Base-by-base conservation (phyloP, 1,140 invertebrate genomes). In the Solenopsis invicta region DNA sequence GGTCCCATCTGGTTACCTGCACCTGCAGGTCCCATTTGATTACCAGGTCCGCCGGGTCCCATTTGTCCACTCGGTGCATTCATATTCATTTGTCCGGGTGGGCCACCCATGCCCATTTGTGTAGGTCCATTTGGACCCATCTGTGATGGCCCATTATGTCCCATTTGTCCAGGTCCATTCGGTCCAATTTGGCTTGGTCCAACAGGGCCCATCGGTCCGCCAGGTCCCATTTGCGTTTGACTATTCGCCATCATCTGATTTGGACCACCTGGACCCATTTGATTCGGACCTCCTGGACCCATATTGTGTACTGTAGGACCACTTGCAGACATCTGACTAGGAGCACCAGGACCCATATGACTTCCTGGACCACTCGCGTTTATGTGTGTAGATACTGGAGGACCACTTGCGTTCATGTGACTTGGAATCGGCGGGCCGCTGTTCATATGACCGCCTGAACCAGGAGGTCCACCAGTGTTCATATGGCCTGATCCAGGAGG, bases 351-450 rank as follows among this genome's bases (percentile, higher is more conserved):
- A 1, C 91, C 89, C 78, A 91, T 85, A 24, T 91, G 90, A 75
- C 72, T 85, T 69, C 90, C 90, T 0, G 90, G 90, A 9, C 90
- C 90, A 3, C 59, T 89, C 0, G 77, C 21, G n/a, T 54, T 89
- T 86, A 91, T 91, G 37, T 91, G 91, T 12, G 88, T 72, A 3
- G 92, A 88, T 56, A 89, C 92, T 4, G 92, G 85, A 9, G 91
- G 90, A 37, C 93, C 93, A 59, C 89, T 89, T 0, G 93, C 86
- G 9, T 92, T 93, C 88, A 94, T 94, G 8, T 91, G 91, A 62
- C 87, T 64, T 29, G 86, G 48, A 16, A 90, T 87, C 1, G 88
- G 78, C 5, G 89, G 90, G 0, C 90, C 93, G 16, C 86, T 87
- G 9, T 89, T 93, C 74, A 94, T 89, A 29, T 93, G 93, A 80